These are phyloP conservation scores for Hydrolagus colliei DNA, from an alignment of 2,797 vertebrate genomes.

Conservation along the genomic window DNA sequence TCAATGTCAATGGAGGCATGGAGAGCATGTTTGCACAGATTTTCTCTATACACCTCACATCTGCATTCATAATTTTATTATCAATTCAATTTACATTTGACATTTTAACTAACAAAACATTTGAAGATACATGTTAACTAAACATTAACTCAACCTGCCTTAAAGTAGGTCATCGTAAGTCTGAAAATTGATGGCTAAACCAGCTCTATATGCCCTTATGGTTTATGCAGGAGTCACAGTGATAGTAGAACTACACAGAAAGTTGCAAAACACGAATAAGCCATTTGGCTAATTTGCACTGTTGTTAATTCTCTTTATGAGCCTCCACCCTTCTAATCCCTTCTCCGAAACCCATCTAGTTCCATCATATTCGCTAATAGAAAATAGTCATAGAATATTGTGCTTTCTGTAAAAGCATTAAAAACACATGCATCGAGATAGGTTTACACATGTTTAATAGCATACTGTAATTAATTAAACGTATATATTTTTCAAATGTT, in stretches of 20 bases:
- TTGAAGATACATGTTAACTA: not conserved
- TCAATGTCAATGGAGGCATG: slow-evolving; percentile 39
- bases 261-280: too few species aligned
- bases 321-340: too few species aligned
- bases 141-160: not conserved
- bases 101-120: not conserved
- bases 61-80: slow-evolving; percentile 11
- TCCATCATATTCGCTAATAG: too few species aligned
- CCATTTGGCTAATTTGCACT: too few species aligned
- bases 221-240: not conserved
- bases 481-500: too few species aligned
- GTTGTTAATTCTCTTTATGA: too few species aligned
- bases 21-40: slow-evolving; percentile 9
- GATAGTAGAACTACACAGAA: not conserved
- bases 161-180: not conserved
- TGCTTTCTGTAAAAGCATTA: too few species aligned
- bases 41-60: slow-evolving; percentile 17
- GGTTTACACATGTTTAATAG: too few species aligned
- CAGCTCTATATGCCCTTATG: not conserved
- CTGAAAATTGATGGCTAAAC: slow-evolving; percentile 6
- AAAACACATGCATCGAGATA: too few species aligned
- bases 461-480: too few species aligned
- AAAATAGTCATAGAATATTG: too few species aligned
- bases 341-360: too few species aligned
- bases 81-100: not conserved